Evolutionary conservation across 2,888 invertebrate species (phyloP).

Genomic region (Ptychoptera albimana): DNA sequence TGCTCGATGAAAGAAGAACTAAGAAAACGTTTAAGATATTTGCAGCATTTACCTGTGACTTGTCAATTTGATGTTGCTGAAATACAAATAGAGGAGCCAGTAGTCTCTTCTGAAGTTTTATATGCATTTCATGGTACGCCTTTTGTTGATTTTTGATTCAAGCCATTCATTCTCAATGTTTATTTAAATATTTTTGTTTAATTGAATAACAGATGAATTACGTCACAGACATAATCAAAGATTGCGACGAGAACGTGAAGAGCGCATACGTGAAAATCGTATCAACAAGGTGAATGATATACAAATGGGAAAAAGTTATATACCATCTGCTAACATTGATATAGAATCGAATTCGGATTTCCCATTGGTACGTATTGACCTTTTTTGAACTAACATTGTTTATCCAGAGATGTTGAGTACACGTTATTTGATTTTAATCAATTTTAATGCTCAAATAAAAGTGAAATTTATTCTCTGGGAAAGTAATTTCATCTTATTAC

Average conservation of each 20-base stretch:
- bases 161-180: neutral
- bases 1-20: slow-evolving; percentile 73
- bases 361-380: slow-evolving; percentile 32
- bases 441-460: neutral
- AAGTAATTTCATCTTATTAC: neutral
- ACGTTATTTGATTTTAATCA: slow-evolving; percentile 4
- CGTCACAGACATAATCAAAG: slow-evolving; percentile 51
- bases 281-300: slow-evolving; percentile 56
- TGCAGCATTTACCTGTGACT: slow-evolving; percentile 78
- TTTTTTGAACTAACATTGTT: slow-evolving; percentile 11
- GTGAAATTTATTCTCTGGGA: neutral
- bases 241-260: slow-evolving; percentile 56
- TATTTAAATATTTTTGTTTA: slow-evolving; percentile 2
- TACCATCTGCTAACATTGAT: slow-evolving; percentile 45
- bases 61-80: slow-evolving; percentile 86
- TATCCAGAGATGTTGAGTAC: slow-evolving; percentile 5
- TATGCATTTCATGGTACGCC: slow-evolving; percentile 48
- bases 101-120: slow-evolving; percentile 51
- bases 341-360: slow-evolving; percentile 33
- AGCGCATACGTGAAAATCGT: slow-evolving; percentile 62
- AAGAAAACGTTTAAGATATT: slow-evolving; percentile 54
- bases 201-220: slow-evolving; percentile 47
- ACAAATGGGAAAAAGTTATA: slow-evolving; percentile 48
- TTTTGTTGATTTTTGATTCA: neutral
- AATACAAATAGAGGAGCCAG: slow-evolving; percentile 57